phyloP scores from a whole-genome alignment of 2,113 vertebrate genomes.

The Lophochroa leadbeateri region DNA sequence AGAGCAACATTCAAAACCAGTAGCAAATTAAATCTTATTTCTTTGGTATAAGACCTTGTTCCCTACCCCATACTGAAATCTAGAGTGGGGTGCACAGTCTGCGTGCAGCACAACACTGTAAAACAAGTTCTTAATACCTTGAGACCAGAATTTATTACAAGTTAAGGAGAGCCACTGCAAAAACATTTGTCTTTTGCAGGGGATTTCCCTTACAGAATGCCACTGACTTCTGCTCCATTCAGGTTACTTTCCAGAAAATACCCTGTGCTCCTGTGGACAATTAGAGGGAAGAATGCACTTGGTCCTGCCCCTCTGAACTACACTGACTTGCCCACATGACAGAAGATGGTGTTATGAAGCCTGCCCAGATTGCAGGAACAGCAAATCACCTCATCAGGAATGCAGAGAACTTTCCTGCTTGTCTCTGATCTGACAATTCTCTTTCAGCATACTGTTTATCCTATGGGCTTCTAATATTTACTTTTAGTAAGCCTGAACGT shows the following conservation, averaged over 20 bases:
- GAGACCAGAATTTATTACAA: not conserved
- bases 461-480: slow-evolving; percentile 38
- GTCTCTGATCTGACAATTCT: not conserved
- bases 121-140: not conserved
- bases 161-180: not conserved
- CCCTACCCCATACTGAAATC: not conserved
- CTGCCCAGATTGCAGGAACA: not conserved
- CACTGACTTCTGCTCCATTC: not conserved
- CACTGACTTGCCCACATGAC: not conserved
- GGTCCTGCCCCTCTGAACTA: not conserved
- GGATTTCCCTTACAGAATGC: not conserved
- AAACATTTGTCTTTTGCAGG: not conserved
- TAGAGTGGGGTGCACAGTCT: not conserved
- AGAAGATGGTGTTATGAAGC: not conserved
- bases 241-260: not conserved
- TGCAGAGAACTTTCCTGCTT: not conserved
- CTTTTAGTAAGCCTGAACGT: not conserved
- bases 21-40: not conserved
- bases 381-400: not conserved
- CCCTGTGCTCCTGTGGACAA: not conserved
- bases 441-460: slow-evolving; percentile 15
- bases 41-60: not conserved
- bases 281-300: not conserved
- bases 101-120: not conserved
- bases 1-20: not conserved